These are phyloP conservation scores for Anneissia japonica DNA, from an alignment of 35 echinoderm and acorn worm species.

Conservation along the genomic window DNA sequence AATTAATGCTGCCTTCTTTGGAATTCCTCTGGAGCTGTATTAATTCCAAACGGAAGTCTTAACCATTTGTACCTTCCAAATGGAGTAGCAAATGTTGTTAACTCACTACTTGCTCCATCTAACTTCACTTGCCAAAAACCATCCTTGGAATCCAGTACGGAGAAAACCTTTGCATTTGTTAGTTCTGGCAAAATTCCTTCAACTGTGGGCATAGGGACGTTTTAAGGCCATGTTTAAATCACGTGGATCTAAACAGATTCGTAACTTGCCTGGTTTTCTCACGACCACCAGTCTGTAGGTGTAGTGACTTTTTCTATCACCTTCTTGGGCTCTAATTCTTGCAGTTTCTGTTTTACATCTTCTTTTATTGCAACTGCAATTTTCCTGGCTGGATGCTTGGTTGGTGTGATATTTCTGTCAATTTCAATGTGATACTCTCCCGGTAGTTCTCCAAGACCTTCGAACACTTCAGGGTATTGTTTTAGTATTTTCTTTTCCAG, in stretches of 20 bases:
- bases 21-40: slow-evolving; percentile 35
- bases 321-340: no score
- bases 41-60: slow-evolving; percentile 24
- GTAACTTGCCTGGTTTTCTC: no score
- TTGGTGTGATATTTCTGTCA: background rate
- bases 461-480: no score
- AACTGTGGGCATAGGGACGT: slow-evolving; percentile 30
- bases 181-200: slow-evolving; percentile 30
- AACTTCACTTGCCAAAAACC: slow-evolving; percentile 34
- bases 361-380: background rate
- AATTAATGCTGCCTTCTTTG: slow-evolving; percentile 52
- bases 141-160: slow-evolving; percentile 41
- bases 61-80: slow-evolving; percentile 51
- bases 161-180: slow-evolving; percentile 43
- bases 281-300: no score
- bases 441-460: no score
- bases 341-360: no score
- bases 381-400: background rate
- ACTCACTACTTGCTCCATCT: slow-evolving; percentile 16
- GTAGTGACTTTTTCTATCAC: no score
- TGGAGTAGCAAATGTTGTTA: slow-evolving; percentile 49
- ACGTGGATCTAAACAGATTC: slow-evolving; percentile 31
- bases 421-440: background rate
- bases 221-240: slow-evolving; percentile 40
- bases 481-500: no score